Conservation (phyloP, 2,113 vertebrate genomes). For the Pimephales promelas region DNA sequence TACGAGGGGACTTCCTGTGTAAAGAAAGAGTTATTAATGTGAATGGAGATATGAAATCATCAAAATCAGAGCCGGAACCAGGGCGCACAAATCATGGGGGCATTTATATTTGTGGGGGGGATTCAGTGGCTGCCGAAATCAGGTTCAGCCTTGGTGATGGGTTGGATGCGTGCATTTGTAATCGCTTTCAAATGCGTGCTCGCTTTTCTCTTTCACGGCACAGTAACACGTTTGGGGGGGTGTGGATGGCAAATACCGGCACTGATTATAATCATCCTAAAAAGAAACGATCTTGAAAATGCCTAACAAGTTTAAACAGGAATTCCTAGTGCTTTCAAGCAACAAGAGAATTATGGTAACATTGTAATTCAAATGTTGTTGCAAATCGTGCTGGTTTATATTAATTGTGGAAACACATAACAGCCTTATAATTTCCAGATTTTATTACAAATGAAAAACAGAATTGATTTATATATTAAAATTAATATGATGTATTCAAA, state of each 20-base stretch:
- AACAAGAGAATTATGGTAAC: too few relatives aligned
- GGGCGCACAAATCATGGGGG: too few relatives aligned
- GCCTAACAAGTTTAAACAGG: not conserved
- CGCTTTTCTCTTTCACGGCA: too few relatives aligned
- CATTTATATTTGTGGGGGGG: too few relatives aligned
- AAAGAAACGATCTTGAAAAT: not conserved
- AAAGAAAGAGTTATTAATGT: not conserved
- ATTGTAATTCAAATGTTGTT: not conserved
- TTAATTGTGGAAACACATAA: not conserved
- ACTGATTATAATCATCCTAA: not conserved
- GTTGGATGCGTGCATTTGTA: too few relatives aligned
- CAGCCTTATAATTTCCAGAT: not conserved
- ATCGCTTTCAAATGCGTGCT: too few relatives aligned
- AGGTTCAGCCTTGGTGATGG: too few relatives aligned
- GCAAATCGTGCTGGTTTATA: not conserved
- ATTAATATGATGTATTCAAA: not conserved
- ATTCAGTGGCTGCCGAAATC: too few relatives aligned
- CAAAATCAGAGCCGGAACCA: not conserved
- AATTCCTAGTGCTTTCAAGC: not conserved
- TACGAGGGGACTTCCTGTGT: constrained; percentile 25
- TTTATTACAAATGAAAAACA: not conserved
- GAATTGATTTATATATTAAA: not conserved
- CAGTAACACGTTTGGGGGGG: too few relatives aligned
- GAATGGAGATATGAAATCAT: not conserved
- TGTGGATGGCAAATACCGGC: too few relatives aligned